Base-by-base conservation (phyloP, 1,140 invertebrate genomes). In the Myzus persicae region DNA sequence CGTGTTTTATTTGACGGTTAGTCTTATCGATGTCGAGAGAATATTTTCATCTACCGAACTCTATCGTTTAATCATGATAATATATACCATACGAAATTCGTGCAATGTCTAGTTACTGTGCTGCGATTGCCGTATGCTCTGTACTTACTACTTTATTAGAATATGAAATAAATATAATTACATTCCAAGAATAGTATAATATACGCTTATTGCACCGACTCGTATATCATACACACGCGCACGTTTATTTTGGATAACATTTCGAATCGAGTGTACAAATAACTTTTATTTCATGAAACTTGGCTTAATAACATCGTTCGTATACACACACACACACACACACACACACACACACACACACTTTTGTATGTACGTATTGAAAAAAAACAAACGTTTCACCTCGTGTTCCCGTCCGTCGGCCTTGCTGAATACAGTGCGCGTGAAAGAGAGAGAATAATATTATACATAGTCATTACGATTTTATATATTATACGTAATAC, bases 351-450 rank as follows among this genome's bases (percentile, higher is more conserved):
- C 84, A 44, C 42, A 22, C 42, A n/a, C 59, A 6, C 59, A 9
- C 18, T 5, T 2, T n/a, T 67, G 31, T n/a, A 18, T 8, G 18
- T 48, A 46, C 6, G 31, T 84, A 46, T 31, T 44, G n/a, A 46
- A 88, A 88, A 42, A 46, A 85, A 31, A 85, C 14, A 85, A 44
- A 87, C 85, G 85, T 88, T 88, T 88, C 85, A 88, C 85, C 85
- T 88, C 85, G 85, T 46, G 38, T 40, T 8, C 26, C 84, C 84
- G 40, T 44, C 85, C 26, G 18, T 36, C 85, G 85, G 44, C 85
- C 85, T 88, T 88, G 85, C 85, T 88, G 42, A 88, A 88, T 88
- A 18, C 18, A 46, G 85, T 36, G 85, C n/a, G 85, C 44, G 44
- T 40, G 44, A 7, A 36, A 36, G 44, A 46, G 26, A 46, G 85